Base-by-base conservation (phyloP, 1,140 invertebrate genomes). In the Bombus soroeensis region DNA sequence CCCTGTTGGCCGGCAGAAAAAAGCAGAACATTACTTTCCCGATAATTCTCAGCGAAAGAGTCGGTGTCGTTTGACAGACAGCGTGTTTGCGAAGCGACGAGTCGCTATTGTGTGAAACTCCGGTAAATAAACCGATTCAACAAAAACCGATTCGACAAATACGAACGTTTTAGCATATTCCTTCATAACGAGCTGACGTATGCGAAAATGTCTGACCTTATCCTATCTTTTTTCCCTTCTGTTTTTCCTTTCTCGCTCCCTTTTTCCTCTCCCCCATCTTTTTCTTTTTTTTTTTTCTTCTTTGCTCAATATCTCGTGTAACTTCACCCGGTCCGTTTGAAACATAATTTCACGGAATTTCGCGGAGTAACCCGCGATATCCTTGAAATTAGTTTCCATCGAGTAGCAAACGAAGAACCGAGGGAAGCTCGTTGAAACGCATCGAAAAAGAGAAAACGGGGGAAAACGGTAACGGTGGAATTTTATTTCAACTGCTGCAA, bases 61-160 rank as follows among this genome's bases (percentile, higher is more conserved):
- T 25, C 53, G 25, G 25, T n/a, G 34, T 32, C 77, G 41, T 85
- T 71, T 80, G 83, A 85, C 28, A 57, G 68, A 85, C 77, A 62
- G 15, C 32, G 43, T 39, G 53, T 72, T 71, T 72, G 43, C 59
- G 12, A 80, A 84, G 4, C 76, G 41, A 32, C 47, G 53, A 59
- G 39, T n/a, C 53, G 15, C 76, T 37, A 37, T 59, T 71, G 76
- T 39, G 53, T 62, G 68, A 53, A 70, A 71, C 32, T 28, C 37
- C 4, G 13, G 57, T 72, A 80, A 85, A 85, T 32, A 79, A 79
- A 71, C 76, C 25, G 66, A 80, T 80, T 72, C 76, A 72, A 79
- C 83, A 72, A 34, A 79, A 79, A 47, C 76, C n/a, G 68, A 80
- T 85, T 72, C 83, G 64, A 80, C 76, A 22, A 80, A 85, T 64